Evolutionary conservation across 1,140 invertebrate genomes (phyloP).

Genomic region (Patella vulgata): DNA sequence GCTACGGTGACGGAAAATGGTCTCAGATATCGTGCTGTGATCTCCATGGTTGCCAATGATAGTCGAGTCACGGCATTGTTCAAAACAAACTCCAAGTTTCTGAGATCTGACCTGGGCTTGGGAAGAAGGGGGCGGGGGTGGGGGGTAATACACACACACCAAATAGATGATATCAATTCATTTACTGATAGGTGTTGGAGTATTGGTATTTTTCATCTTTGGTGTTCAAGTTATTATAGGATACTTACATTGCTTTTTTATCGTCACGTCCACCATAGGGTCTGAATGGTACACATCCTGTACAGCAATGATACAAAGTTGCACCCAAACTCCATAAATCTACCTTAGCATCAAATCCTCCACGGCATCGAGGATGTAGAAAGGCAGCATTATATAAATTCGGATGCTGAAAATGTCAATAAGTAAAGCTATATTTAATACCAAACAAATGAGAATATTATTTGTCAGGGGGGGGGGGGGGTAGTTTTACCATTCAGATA

Average conservation of each 20-base stretch:
- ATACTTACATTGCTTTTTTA: constrained; percentile 89
- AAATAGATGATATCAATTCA: not conserved
- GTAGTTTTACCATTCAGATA: not conserved
- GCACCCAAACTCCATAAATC: constrained; percentile 98
- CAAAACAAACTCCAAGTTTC: too few species aligned
- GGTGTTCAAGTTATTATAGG: too few species aligned
- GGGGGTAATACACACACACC: not conserved
- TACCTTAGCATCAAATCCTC: constrained; percentile 86
- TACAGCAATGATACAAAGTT: constrained; percentile 95
- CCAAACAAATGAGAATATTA: not conserved
- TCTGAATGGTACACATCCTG: constrained; percentile 89
- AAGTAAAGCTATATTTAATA: not conserved
- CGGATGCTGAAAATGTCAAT: constrained; percentile 75
- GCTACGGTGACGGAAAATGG: too few species aligned
- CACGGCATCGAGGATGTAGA: constrained; percentile 82
- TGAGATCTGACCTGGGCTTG: not conserved
- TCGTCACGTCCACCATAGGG: constrained; percentile 93
- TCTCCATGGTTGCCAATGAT: too few species aligned
- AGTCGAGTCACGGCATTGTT: too few species aligned
- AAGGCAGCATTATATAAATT: constrained; percentile 97
- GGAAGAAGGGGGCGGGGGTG: not conserved
- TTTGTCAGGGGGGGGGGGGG: not conserved
- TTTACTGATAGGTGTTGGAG: not conserved
- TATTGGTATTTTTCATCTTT: too few species aligned
- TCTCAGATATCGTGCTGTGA: too few species aligned